Conservation (phyloP, 2,888 invertebrate species). For the Leptarthrus brevirostris region DNA sequence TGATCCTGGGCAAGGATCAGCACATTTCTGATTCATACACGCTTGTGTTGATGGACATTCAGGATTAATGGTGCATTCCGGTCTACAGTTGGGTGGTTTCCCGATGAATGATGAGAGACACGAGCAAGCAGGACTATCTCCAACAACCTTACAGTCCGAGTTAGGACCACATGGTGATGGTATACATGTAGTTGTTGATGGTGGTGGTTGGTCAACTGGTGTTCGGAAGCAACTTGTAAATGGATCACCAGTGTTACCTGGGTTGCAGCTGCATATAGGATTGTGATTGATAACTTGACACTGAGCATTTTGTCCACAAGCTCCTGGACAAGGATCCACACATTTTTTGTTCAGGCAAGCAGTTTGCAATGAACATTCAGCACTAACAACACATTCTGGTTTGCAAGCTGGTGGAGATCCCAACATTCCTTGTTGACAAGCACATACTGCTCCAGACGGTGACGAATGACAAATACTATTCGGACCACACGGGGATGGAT, state of each 20-base stretch:
- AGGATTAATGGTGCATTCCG: conserved; percentile 82
- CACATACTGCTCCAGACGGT: conserved; percentile 76
- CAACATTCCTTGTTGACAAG: conserved; percentile 76
- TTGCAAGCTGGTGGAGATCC: conserved; percentile 77
- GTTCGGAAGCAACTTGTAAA: conserved; percentile 70
- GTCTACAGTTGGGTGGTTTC: conserved; percentile 86
- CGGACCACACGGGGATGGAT: conserved; percentile 81
- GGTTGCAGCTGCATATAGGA: conserved; percentile 75
- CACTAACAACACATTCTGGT: conserved; percentile 75
- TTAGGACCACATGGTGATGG: conserved; percentile 88
- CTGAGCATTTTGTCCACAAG: conserved; percentile 74
- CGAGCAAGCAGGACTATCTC: conserved; percentile 85
- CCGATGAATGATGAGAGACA: conserved; percentile 84
- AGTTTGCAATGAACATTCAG: conserved; percentile 74
- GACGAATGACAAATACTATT: conserved; percentile 77
- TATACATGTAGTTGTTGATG: conserved; percentile 75
- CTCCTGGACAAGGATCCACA: conserved; percentile 74
- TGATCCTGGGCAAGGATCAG: conserved; percentile 83
- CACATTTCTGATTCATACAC: conserved; percentile 85
- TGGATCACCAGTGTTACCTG: conserved; percentile 75
- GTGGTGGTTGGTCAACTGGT: conserved; percentile 65
- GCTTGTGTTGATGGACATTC: conserved; percentile 86
- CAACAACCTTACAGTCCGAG: conserved; percentile 83
- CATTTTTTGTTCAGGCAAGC: conserved; percentile 75
- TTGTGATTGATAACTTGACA: conserved; percentile 77